Percentiles rank a stretch among this genome's conserved stretches.
phyloP scores from a whole-genome alignment of 2,797 vertebrate species.

The Mycteria americana region DNA sequence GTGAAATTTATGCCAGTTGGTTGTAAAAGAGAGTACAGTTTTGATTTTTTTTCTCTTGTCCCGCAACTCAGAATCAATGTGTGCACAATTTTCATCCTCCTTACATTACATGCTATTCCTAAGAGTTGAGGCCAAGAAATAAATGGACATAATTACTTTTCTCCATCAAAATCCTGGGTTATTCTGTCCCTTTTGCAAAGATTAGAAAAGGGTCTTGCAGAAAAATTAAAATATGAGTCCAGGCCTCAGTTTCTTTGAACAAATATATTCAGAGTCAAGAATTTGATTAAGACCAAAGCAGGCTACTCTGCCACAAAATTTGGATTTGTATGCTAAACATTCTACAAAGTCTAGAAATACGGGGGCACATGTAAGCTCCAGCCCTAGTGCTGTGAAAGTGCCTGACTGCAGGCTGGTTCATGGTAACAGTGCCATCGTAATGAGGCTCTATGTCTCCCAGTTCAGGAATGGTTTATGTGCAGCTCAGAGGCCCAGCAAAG shows the following conservation, averaged over 20 bases:
- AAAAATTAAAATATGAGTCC: background rate
- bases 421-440: background rate
- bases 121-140: background rate
- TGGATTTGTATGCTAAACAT: background rate
- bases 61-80: background rate
- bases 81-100: background rate
- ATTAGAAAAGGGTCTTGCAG: background rate
- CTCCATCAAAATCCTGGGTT: background rate
- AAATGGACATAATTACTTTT: background rate
- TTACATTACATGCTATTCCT: accelerated
- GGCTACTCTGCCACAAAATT: background rate
- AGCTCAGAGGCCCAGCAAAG: background rate
- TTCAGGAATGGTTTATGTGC: background rate
- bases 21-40: background rate
- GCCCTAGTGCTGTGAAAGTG: background rate
- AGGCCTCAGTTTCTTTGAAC: background rate
- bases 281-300: background rate
- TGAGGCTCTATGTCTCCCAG: background rate
- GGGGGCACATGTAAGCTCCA: background rate
- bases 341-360: background rate
- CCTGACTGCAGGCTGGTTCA: background rate
- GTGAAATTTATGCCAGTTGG: background rate
- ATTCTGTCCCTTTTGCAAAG: background rate
- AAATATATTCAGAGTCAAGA: background rate
- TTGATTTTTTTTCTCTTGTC: background rate